phyloP scores from a whole-genome alignment of 2,113 vertebrate species.

The Indri indri region DNA sequence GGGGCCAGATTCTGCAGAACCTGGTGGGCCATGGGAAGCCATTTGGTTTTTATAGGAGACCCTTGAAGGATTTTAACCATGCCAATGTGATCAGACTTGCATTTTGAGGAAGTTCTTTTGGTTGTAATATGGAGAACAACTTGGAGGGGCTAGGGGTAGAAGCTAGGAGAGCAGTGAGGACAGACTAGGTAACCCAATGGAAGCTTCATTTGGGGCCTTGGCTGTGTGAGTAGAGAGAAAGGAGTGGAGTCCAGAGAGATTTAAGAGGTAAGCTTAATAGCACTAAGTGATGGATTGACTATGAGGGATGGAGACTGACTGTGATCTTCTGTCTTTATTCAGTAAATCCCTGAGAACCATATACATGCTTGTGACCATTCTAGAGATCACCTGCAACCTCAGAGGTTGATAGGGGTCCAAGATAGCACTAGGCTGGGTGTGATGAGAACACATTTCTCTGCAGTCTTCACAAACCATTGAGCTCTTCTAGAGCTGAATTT shows the following conservation, averaged over 20 bases:
- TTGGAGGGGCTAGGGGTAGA: background rate
- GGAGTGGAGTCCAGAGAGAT: background rate
- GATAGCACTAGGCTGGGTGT: background rate
- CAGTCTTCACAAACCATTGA: background rate
- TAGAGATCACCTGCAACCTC: background rate
- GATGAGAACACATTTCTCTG: background rate
- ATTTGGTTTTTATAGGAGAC: background rate
- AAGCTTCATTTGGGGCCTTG: constrained; percentile 25
- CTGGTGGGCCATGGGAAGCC: background rate
- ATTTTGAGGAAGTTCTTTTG: constrained; percentile 27
- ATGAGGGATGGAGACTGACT: background rate
- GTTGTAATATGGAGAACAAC: background rate
- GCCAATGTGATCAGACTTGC: background rate
- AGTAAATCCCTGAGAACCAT: background rate
- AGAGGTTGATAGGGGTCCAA: background rate
- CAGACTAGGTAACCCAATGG: background rate
- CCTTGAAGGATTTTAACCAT: constrained; percentile 10
- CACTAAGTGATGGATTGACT: background rate
- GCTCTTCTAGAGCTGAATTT: constrained; percentile 22
- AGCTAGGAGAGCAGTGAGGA: background rate
- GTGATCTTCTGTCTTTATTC: constrained; percentile 14
- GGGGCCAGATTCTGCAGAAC: background rate
- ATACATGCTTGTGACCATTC: background rate
- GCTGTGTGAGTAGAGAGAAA: background rate
- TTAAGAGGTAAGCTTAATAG: background rate